Percentiles rank a stretch among this genome's conserved stretches.
These are phyloP conservation scores for Hanleya hanleyi DNA, from an alignment of 2,888 invertebrate genomes.

Conservation along the genomic window DNA sequence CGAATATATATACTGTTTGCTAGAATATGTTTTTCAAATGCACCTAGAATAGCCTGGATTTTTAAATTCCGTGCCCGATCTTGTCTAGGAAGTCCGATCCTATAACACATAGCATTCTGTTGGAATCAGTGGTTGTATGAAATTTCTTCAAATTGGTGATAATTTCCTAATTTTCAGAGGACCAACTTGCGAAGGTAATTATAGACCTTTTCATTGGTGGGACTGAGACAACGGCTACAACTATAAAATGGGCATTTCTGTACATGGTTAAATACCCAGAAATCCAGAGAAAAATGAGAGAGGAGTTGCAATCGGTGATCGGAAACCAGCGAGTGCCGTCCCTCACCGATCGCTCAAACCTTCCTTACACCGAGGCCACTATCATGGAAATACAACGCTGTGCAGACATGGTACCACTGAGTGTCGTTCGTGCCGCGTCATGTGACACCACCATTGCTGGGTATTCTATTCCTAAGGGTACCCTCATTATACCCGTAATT, in stretches of 20 bases:
- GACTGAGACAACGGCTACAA: slow-evolving; percentile 37
- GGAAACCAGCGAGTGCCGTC: slow-evolving; percentile 41
- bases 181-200: slow-evolving; percentile 38
- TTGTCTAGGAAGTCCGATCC: too few relatives aligned
- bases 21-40: too few relatives aligned
- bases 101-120: too few relatives aligned
- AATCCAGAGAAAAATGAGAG: slow-evolving; percentile 33
- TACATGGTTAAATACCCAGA: slow-evolving; percentile 31
- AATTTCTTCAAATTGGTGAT: too few relatives aligned
- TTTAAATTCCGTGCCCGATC: too few relatives aligned
- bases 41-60: too few relatives aligned
- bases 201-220: slow-evolving; percentile 40
- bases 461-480: slow-evolving; percentile 50
- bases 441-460: slow-evolving; percentile 47
- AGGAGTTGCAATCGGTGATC: slow-evolving; percentile 72
- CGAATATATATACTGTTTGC: too few relatives aligned
- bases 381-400: slow-evolving; percentile 21
- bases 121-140: too few relatives aligned
- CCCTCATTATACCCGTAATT: slow-evolving; percentile 38
- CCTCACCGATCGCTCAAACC: slow-evolving; percentile 13
- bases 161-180: too few relatives aligned
- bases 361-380: slow-evolving; percentile 16
- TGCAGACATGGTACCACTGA: slow-evolving; percentile 20
- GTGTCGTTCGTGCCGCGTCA: slow-evolving; percentile 12
- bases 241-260: slow-evolving; percentile 35